Conservation (phyloP, 2,113 vertebrate species). For the Artemisiospiza belli region DNA sequence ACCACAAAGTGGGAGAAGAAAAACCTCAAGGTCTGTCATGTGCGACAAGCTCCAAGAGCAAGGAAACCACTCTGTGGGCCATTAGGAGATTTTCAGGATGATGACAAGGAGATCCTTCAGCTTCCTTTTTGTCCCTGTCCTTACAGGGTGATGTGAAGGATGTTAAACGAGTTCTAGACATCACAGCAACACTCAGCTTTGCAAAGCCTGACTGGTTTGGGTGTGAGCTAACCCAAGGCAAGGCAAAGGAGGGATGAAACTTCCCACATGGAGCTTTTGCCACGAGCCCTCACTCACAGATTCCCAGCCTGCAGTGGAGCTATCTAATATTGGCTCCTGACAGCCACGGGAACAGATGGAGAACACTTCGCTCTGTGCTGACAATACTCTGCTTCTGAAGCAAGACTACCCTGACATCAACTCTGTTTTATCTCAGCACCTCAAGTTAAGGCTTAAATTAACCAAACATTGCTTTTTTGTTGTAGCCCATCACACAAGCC, state of each 20-base stretch:
- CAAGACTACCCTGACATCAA: constrained; percentile 27
- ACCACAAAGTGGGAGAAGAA: neutral
- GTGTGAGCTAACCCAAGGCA: neutral
- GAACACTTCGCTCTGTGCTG: neutral
- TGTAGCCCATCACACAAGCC: neutral
- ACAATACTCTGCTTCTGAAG: constrained; percentile 31
- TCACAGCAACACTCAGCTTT: neutral
- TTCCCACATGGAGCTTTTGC: constrained; percentile 16
- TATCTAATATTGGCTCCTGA: constrained; percentile 36
- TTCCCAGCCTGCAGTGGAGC: constrained; percentile 32
- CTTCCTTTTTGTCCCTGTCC: neutral
- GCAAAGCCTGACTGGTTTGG: neutral
- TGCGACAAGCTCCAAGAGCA: neutral
- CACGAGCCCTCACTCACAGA: neutral
- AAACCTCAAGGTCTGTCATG: neutral
- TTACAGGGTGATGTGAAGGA: neutral
- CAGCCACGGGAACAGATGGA: constrained; percentile 64
- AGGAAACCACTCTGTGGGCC: neutral
- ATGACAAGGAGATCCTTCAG: neutral
- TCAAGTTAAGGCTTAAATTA: constrained; percentile 33
- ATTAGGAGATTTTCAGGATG: neutral
- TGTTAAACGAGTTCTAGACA: rapidly evolving
- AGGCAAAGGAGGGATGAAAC: neutral
- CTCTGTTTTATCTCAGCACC: constrained; percentile 19
- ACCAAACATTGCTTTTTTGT: neutral